Percentiles rank a stretch among this genome's conserved stretches.
phyloP scores from a whole-genome alignment of 35 echinoderm and acorn worm species.

The Diadema setosum region DNA sequence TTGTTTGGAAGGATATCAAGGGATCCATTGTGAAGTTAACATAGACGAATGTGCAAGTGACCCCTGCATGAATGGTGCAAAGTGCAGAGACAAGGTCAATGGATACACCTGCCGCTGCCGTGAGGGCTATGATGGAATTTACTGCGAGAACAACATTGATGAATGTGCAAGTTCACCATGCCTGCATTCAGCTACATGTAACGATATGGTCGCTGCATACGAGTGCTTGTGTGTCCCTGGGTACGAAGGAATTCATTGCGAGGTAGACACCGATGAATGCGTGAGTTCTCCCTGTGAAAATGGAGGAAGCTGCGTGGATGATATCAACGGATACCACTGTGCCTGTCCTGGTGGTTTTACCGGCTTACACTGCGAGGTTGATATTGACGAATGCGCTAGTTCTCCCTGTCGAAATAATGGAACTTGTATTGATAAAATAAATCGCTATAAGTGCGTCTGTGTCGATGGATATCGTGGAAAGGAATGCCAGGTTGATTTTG shows the following conservation, averaged over 20 bases:
- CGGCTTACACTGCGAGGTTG: slow-evolving; percentile 5
- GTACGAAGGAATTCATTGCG: slow-evolving; percentile 9
- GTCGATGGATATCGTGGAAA: slow-evolving; percentile 8
- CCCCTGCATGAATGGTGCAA: slow-evolving; percentile 14
- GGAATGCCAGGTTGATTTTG: background rate
- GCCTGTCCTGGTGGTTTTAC: background rate
- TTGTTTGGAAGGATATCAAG: slow-evolving; percentile 20
- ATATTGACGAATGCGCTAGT: slow-evolving; percentile 42
- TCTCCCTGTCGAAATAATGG: slow-evolving; percentile 24
- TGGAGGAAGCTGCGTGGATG: slow-evolving; percentile 23
- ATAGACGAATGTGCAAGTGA: slow-evolving; percentile 22
- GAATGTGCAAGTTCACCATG: slow-evolving; percentile 45
- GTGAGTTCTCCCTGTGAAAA: slow-evolving; percentile 29
- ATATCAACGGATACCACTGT: slow-evolving; percentile 3
- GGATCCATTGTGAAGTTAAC: slow-evolving; percentile 13
- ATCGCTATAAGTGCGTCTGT: slow-evolving; percentile 37
- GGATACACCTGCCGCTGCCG: background rate
- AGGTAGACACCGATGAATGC: slow-evolving; percentile 43
- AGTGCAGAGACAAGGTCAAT: background rate
- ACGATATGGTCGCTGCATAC: slow-evolving; percentile 13
- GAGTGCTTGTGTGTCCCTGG: slow-evolving; percentile 16
- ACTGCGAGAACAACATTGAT: slow-evolving; percentile 35
- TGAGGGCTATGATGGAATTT: background rate
- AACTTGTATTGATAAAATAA: slow-evolving; percentile 5
- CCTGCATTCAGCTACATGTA: slow-evolving; percentile 6